Base-by-base conservation (phyloP, 2,797 vertebrate species). In the Mallotus villosus region DNA sequence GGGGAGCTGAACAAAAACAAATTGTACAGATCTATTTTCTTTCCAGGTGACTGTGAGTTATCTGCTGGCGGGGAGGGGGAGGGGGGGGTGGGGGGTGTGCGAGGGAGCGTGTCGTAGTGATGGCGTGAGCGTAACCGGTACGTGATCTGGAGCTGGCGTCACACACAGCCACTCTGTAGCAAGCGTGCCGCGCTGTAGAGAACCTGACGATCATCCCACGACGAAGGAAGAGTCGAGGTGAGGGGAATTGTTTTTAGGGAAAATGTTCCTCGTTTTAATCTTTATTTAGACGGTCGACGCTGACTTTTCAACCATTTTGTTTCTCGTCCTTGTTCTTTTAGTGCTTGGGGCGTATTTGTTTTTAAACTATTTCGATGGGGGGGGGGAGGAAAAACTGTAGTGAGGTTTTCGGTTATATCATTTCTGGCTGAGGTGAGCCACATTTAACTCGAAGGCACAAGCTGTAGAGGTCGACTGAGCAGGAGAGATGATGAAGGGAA, bases 1-100 rank as follows among this genome's bases (percentile, higher is more conserved):
- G 58, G 66, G 63, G 51, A 22, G 14, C 69, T 62, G 34, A 55
- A 59, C 64, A 55, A 67, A 61, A 74, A 80, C 72, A 82, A 74
- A 84, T 62, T 82, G 57, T 83, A 77, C 70, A 77, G 70, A 53
- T 81, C 25, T 85, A 67, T 81, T 76, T 71, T 79, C 70, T 63
- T 62, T 74, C 70, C 66, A 9, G 7, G n/a, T 59, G 69, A 67
- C 72, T 74, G 60, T 59, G 65, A 70, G 71, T 27, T 16, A 58
- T 34, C 4, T 34, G 32, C 5, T 5, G 32, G 32, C 0, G 32
- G 2, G 29, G 29, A 2, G 4, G 29, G 29, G 29, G 29, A 2
- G 29, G 29, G 29, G 29, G 29, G 29, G 29, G 29, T 2, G 29
- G 29, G 29, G 32, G 32, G 32, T 27, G 25, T 3, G 25, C 25